phyloP scores from a whole-genome alignment of 2,888 invertebrate species.

The Caenorhabditis uteleia region DNA sequence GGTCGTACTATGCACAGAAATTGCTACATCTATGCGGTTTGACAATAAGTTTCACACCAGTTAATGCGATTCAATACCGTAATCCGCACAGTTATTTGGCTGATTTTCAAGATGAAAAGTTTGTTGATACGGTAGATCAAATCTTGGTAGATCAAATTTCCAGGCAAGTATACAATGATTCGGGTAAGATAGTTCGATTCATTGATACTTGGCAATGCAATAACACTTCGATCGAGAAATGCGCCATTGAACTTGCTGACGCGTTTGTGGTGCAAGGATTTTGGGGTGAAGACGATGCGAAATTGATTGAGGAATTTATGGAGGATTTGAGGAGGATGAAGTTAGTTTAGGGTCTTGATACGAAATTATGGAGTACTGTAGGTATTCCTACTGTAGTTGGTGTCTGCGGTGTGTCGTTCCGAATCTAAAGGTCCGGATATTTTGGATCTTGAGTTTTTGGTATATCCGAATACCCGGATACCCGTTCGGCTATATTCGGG shows the following conservation, averaged over 20 bases:
- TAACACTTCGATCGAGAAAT: conserved; percentile 8
- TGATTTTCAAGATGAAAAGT: conserved; percentile 43
- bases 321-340: neutral
- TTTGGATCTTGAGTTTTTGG: too few relatives aligned
- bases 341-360: neutral
- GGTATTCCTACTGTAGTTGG: too few relatives aligned
- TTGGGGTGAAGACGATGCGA: conserved; percentile 30
- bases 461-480: too few relatives aligned
- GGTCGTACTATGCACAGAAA: conserved; percentile 47
- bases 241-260: conserved; percentile 25
- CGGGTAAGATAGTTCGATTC: conserved; percentile 37
- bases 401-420: too few relatives aligned
- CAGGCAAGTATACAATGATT: conserved; percentile 43
- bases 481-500: too few relatives aligned
- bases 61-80: conserved; percentile 46
- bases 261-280: conserved; percentile 17
- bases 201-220: conserved; percentile 37
- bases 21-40: conserved; percentile 44
- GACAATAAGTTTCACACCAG: conserved; percentile 43
- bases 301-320: neutral
- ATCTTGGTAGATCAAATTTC: neutral
- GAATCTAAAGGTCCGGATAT: too few relatives aligned
- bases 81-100: conserved; percentile 48
- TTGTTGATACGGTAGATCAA: neutral
- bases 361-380: neutral